Conservation (phyloP, 2,797 vertebrate genomes). For the Pipistrellus pygmaeus region DNA sequence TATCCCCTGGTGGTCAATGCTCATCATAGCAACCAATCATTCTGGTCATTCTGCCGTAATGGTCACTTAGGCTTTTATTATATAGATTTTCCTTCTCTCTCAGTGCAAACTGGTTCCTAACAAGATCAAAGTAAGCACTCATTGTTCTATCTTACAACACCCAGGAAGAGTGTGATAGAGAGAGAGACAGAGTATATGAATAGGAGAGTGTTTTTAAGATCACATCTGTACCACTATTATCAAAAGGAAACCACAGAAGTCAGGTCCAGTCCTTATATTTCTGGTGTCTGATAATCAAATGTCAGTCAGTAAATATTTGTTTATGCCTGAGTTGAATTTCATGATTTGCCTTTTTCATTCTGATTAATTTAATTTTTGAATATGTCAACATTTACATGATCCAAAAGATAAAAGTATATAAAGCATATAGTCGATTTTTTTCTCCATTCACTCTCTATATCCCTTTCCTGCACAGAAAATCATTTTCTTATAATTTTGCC, state of each 20-base stretch:
- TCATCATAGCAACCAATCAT: too few relatives aligned
- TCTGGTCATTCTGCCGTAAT: too few relatives aligned
- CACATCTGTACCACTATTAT: background rate
- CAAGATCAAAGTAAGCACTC: background rate
- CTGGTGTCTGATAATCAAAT: background rate
- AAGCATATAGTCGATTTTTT: background rate
- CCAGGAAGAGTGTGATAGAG: background rate
- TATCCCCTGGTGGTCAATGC: too few relatives aligned
- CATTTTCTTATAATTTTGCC: background rate
- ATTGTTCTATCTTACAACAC: background rate
- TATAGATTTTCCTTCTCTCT: background rate
- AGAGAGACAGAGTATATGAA: background rate
- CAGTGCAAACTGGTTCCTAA: background rate
- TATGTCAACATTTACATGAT: background rate
- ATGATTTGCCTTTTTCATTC: background rate
- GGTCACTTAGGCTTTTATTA: too few relatives aligned
- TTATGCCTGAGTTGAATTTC: background rate
- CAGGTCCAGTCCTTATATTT: background rate
- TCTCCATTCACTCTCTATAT: background rate
- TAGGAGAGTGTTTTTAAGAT: background rate
- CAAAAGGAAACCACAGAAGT: background rate
- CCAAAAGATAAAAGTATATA: background rate
- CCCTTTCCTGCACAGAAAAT: background rate
- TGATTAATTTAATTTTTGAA: background rate
- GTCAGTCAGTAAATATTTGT: background rate